Evolutionary conservation across 2,113 vertebrate genomes (phyloP).

Genomic region (Percina caprodes): DNA sequence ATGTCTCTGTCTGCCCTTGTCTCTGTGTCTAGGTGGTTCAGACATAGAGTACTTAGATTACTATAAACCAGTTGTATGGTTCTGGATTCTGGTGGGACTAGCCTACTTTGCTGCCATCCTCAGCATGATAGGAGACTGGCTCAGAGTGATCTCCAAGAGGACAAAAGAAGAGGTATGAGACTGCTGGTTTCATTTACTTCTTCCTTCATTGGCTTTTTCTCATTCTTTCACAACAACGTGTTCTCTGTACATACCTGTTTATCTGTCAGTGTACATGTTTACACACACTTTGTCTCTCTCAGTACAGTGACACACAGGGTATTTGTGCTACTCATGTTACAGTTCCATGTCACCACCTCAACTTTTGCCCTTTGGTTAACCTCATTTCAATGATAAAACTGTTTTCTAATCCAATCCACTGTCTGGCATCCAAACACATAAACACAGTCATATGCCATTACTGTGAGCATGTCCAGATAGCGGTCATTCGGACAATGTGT

Average conservation of each 20-base stretch:
- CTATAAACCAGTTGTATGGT: slow-evolving; percentile 96
- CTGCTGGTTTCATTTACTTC: neutral
- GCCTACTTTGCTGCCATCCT: slow-evolving; percentile 97
- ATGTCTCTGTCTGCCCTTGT: slow-evolving; percentile 24
- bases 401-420: slow-evolving; percentile 63
- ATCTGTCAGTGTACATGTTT: neutral
- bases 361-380: slow-evolving; percentile 65
- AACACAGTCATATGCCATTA: slow-evolving; percentile 42
- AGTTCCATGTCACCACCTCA: slow-evolving; percentile 30
- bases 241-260: neutral
- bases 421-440: slow-evolving; percentile 47
- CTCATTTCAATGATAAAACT: slow-evolving; percentile 56
- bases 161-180: slow-evolving; percentile 94
- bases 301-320: slow-evolving; percentile 8
- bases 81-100: slow-evolving; percentile 96
- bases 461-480: slow-evolving; percentile 50
- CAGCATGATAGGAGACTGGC: slow-evolving; percentile 98
- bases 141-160: slow-evolving; percentile 93
- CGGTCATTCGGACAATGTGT: slow-evolving; percentile 21
- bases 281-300: neutral
- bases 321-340: neutral
- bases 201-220: neutral
- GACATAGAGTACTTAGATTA: slow-evolving; percentile 94
- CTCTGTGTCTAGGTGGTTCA: slow-evolving; percentile 87
- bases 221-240: neutral